These are phyloP conservation scores for Orthosia incerta DNA, from an alignment of 2,888 invertebrate genomes.

Conservation along the genomic window DNA sequence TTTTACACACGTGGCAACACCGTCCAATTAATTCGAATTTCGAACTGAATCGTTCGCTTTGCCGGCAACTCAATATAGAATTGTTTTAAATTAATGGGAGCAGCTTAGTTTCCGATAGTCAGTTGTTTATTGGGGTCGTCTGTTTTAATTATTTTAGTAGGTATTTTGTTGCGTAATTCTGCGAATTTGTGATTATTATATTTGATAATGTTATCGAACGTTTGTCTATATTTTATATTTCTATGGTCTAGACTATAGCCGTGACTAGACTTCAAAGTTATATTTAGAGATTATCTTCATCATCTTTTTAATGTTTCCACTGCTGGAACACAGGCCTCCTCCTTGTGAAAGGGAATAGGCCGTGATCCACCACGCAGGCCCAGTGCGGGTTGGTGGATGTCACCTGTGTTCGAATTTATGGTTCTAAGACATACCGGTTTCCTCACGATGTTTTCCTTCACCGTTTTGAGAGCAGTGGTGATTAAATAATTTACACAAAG, in stretches of 20 bases:
- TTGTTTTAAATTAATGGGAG: constrained; percentile 36
- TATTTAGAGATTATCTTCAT: not conserved
- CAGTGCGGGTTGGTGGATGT: no score
- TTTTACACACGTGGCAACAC: constrained; percentile 55
- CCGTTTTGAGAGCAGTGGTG: no score
- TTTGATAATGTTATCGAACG: not conserved
- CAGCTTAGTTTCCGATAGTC: constrained; percentile 41
- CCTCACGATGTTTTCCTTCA: no score
- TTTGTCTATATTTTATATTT: no score
- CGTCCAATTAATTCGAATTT: constrained; percentile 46
- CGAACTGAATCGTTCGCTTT: constrained; percentile 41
- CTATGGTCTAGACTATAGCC: not conserved
- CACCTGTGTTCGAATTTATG: no score
- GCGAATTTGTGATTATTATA: not conserved
- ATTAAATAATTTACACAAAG: no score
- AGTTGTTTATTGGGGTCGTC: constrained; percentile 1
- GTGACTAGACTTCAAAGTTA: not conserved
- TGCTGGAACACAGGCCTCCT: no score
- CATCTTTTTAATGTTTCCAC: no score
- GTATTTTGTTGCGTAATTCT: constrained; percentile 2
- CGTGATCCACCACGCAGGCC: no score
- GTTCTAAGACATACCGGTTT: no score
- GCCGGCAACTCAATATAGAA: constrained; percentile 25
- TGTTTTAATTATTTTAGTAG: constrained; percentile 19
- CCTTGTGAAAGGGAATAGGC: no score